These are phyloP conservation scores for Temnothorax longispinosus DNA, from an alignment of 1,140 invertebrate genomes.

Conservation along the genomic window DNA sequence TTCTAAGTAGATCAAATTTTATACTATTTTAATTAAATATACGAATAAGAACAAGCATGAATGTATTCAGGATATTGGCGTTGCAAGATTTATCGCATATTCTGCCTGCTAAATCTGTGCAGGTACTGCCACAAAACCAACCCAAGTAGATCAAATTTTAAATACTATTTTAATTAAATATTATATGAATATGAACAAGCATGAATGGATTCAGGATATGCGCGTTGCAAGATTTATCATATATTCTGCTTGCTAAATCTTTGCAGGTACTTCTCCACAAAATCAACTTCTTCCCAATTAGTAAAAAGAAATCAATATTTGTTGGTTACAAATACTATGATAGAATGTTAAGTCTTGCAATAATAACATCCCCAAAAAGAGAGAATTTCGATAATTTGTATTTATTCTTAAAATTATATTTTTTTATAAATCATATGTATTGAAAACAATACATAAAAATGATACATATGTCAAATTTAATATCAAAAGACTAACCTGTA, in stretches of 20 bases:
- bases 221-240: slow-evolving; percentile 67
- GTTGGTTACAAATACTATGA: slow-evolving; percentile 1
- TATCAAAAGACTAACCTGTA: neutral
- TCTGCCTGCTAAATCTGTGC: slow-evolving; percentile 51
- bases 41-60: slow-evolving; percentile 46
- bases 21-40: neutral
- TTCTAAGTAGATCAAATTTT: slow-evolving; percentile 33
- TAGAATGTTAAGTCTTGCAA: neutral
- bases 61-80: slow-evolving; percentile 56
- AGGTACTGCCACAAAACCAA: slow-evolving; percentile 53
- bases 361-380: neutral
- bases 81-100: slow-evolving; percentile 68
- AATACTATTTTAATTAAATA: neutral
- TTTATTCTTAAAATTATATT: neutral
- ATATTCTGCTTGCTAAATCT: slow-evolving; percentile 42
- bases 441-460: neutral
- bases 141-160: slow-evolving; percentile 8
- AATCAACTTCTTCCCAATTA: neutral
- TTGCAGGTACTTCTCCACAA: slow-evolving; percentile 58
- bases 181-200: neutral
- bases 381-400: neutral
- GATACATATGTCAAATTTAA: neutral
- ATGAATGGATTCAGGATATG: slow-evolving; percentile 68
- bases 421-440: neutral
- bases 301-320: neutral